Conservation (phyloP, 2,113 vertebrate species). For the Ondatra zibethicus region DNA sequence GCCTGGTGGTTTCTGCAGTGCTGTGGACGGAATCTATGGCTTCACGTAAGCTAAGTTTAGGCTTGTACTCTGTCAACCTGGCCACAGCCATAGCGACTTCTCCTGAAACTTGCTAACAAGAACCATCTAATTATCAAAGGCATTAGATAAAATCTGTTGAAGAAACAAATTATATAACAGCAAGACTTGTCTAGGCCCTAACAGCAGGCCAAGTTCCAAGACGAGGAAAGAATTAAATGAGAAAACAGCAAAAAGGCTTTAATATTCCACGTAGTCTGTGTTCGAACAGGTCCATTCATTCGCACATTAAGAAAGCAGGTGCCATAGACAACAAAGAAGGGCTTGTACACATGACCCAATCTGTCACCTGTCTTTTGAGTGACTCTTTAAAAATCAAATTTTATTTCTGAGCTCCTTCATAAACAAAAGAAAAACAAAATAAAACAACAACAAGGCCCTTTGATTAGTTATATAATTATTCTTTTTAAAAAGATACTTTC, state of each 20-base stretch:
- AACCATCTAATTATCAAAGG: background rate
- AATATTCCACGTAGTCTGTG: background rate
- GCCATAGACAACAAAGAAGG: background rate
- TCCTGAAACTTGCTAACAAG: background rate
- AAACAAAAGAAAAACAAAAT: constrained; percentile 42
- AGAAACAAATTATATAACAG: constrained; percentile 2
- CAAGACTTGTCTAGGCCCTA: background rate
- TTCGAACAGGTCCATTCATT: background rate
- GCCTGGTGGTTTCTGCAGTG: background rate
- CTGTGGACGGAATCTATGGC: background rate
- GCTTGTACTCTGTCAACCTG: background rate
- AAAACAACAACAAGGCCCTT: background rate
- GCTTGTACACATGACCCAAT: background rate
- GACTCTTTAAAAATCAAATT: constrained; percentile 36
- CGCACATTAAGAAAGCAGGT: background rate
- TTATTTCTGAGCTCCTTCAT: background rate
- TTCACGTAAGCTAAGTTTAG: background rate
- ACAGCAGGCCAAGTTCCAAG: background rate
- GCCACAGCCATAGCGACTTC: background rate
- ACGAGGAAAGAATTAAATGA: background rate
- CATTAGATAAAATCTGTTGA: constrained; percentile 1
- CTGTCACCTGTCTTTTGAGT: background rate
- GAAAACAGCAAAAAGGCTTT: background rate
- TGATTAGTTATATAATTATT: background rate
- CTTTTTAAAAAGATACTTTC: background rate